Percentiles rank a stretch among this genome's conserved stretches.
phyloP scores from a whole-genome alignment of 2,113 vertebrate genomes.

The Centropus bengalensis region DNA sequence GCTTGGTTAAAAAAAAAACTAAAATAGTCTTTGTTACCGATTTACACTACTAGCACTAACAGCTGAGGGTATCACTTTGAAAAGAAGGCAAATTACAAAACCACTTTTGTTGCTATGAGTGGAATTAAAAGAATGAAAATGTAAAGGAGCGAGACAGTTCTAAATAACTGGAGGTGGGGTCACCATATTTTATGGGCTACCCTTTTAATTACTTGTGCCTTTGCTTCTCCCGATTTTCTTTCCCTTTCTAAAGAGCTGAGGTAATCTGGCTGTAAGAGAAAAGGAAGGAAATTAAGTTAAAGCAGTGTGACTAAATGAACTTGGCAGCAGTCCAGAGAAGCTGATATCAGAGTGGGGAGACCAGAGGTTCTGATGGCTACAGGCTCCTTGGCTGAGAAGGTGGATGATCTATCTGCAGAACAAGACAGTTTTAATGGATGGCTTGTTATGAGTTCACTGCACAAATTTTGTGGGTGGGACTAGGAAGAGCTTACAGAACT shows the following conservation, averaged over 20 bases:
- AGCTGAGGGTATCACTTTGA: neutral
- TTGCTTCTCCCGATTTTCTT: neutral
- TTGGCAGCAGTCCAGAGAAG: conserved; percentile 5
- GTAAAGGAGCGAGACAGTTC: neutral
- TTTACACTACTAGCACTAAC: neutral
- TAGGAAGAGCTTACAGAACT: neutral
- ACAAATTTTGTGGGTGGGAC: neutral
- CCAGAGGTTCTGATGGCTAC: neutral
- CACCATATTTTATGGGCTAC: neutral
- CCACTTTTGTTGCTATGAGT: neutral
- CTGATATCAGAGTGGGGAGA: neutral
- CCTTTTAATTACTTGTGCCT: neutral
- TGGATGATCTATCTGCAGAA: conserved; percentile 20
- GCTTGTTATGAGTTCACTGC: neutral
- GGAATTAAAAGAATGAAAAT: neutral
- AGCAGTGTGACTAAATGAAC: neutral
- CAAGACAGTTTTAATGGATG: conserved; percentile 5
- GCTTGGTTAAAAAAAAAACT: neutral
- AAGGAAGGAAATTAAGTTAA: neutral
- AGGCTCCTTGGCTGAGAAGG: neutral
- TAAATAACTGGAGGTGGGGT: neutral
- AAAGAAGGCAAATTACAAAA: neutral
- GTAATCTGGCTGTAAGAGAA: neutral
- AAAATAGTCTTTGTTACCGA: neutral
- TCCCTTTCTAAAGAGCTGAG: neutral